phyloP scores from a whole-genome alignment of 2,113 vertebrate species.

The Columba livia region DNA sequence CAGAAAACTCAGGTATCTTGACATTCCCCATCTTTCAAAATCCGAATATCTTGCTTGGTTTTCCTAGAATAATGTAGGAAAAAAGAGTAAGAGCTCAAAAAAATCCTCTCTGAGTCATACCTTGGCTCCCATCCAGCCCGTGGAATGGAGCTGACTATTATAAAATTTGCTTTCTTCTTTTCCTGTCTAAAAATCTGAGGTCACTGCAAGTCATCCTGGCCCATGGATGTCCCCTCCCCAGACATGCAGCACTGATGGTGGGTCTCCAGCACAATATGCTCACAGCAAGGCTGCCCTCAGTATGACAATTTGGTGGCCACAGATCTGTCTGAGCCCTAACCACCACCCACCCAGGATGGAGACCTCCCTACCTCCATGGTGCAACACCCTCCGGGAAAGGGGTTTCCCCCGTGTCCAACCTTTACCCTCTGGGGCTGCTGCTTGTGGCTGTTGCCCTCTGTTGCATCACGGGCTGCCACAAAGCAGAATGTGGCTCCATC shows the following conservation, averaged over 20 bases:
- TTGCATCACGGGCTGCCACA: neutral
- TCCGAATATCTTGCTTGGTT: constrained; percentile 48
- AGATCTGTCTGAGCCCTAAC: neutral
- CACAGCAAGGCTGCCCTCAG: neutral
- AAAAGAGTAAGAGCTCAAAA: neutral
- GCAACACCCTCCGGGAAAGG: neutral
- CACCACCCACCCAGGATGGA: neutral
- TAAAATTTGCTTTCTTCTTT: neutral
- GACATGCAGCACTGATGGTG: neutral
- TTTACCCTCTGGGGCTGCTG: neutral
- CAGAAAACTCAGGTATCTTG: neutral
- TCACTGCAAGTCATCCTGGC: neutral
- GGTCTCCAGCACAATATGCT: neutral
- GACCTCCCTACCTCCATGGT: rapidly evolving
- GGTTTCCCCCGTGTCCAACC: neutral
- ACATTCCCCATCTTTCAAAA: constrained; percentile 42
- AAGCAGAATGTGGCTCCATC: neutral
- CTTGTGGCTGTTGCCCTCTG: neutral
- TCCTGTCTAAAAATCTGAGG: neutral
- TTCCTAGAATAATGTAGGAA: constrained; percentile 8
- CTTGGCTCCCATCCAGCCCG: neutral
- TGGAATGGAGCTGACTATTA: neutral
- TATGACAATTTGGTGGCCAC: neutral
- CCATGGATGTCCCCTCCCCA: neutral
- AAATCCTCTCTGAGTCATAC: neutral